A percentile compares a stretch with the other conserved stretches of the same genome.
phyloP scores from a whole-genome alignment of 2,888 invertebrate genomes.

The Sympetrum striolatum region DNA sequence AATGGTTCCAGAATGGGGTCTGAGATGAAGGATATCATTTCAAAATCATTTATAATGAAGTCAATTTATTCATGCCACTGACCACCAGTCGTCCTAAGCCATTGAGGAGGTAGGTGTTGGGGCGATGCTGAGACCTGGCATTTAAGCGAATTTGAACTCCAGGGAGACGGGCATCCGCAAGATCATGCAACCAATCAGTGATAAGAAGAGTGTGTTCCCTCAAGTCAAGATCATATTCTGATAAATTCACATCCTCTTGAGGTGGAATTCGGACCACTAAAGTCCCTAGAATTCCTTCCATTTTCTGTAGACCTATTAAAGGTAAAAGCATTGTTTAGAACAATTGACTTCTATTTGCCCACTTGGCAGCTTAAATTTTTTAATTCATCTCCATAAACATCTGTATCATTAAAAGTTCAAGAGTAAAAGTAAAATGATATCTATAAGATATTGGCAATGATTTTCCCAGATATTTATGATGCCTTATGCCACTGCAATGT shows the following conservation, averaged over 20 bases:
- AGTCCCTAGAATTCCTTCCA: slow-evolving; percentile 57
- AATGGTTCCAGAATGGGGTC: background rate
- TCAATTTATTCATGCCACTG: background rate
- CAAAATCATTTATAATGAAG: background rate
- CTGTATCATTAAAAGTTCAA: too few species aligned
- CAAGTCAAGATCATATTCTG: slow-evolving; percentile 58
- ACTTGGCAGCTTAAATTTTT: too few species aligned
- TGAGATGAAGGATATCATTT: too few species aligned
- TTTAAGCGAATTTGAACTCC: slow-evolving; percentile 50
- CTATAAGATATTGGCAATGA: too few species aligned
- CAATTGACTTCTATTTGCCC: too few species aligned
- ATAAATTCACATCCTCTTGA: slow-evolving; percentile 50
- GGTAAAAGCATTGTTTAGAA: too few species aligned
- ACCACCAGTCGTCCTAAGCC: slow-evolving; percentile 52
- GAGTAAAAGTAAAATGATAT: too few species aligned
- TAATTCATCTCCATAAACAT: too few species aligned
- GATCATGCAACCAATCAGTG: slow-evolving; percentile 58
- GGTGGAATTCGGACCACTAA: slow-evolving; percentile 55
- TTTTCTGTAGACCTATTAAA: slow-evolving; percentile 56
- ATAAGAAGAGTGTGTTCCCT: slow-evolving; percentile 59
- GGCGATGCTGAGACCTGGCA: slow-evolving; percentile 44
- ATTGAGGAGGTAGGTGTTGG: slow-evolving; percentile 55
- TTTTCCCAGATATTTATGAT: too few species aligned
- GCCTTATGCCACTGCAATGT: too few species aligned
- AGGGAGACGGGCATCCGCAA: slow-evolving; percentile 53